Base-by-base conservation (phyloP, 1,140 invertebrate species). In the Drosophila fuyamai region DNA sequence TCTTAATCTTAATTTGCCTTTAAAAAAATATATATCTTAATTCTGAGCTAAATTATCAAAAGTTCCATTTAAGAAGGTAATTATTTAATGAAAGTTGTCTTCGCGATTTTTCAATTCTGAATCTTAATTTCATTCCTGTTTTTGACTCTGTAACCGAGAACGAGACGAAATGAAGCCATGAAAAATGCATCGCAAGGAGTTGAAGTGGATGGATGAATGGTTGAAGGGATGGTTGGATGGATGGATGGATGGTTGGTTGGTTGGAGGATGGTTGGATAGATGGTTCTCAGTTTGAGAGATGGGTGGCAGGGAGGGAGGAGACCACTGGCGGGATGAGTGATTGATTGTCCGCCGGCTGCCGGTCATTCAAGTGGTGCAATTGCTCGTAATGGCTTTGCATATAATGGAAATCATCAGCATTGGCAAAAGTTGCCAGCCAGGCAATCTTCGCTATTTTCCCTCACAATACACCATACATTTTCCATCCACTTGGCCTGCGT, bases 381-480 rank as follows among this genome's bases (percentile, higher is more conserved):
- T 88, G 79, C 76, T 88, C 76, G 83, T 88, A 88, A 88, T 88
- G 79, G 84, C 79, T 88, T 83, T 83, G 80, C 77, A 88, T 83
- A 89, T 80, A 89, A 89, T 88, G 84, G 76, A 89, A 89, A 86
- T 86, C 73, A 82, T 67, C 65, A 43, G 60, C 60, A 43, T 32
- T 48, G 62, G 32, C 14, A 9, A 7, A 36, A 18, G 12, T 53
- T 14, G 27, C 56, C 67, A 51, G 13, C 12, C 56, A 51, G 12
- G 7, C 44, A 48, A 32, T 8, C 8, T 3, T 53, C 9, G 1
- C 13, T n/a, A 8, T 23, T 13, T 29, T 16, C 36, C 18, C 9
- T 32, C 47, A 12, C 29, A 41, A 41, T 18, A 59, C 9, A 16
- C 12, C 13, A 41, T 40, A 8, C 44, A 59, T 46, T 46, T 66